phyloP scores from a whole-genome alignment of 2,113 vertebrate genomes.

The Chaetorhynchus papuensis region DNA sequence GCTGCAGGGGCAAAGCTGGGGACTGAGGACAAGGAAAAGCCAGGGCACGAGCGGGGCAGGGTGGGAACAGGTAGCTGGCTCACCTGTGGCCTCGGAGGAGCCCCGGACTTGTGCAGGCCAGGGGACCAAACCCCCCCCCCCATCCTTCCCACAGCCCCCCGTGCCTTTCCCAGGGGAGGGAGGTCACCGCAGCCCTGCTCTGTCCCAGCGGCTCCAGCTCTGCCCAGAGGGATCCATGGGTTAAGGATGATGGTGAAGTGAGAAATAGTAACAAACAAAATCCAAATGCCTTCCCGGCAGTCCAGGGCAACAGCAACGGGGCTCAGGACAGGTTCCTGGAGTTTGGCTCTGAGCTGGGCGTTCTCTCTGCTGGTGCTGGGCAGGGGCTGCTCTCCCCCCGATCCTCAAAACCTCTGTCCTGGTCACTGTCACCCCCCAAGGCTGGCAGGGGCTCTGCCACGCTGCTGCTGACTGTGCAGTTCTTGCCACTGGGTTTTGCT shows the following conservation, averaged over 20 bases:
- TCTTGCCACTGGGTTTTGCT: neutral
- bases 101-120: rapidly evolving
- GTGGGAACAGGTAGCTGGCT: neutral
- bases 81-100: neutral
- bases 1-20: neutral
- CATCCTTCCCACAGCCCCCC: neutral
- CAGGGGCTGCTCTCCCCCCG: neutral
- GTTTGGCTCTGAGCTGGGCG: neutral
- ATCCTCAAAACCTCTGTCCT: neutral
- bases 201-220: neutral
- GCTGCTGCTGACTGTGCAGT: neutral
- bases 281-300: neutral
- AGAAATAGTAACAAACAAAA: neutral
- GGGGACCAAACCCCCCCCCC: neutral
- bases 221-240: neutral
- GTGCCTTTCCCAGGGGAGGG: neutral
- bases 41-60: rapidly evolving
- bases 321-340: constrained; percentile 44
- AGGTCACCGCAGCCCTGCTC: neutral
- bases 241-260: constrained; percentile 50
- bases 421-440: rapidly evolving
- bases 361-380: neutral
- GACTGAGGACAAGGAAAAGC: neutral
- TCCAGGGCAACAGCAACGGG: neutral
- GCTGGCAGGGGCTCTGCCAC: neutral